A percentile compares a stretch with the other conserved stretches of the same genome.
Evolutionary conservation across 2,888 invertebrate species (phyloP).

Genomic region (Ommatoiulus sabulosus): DNA sequence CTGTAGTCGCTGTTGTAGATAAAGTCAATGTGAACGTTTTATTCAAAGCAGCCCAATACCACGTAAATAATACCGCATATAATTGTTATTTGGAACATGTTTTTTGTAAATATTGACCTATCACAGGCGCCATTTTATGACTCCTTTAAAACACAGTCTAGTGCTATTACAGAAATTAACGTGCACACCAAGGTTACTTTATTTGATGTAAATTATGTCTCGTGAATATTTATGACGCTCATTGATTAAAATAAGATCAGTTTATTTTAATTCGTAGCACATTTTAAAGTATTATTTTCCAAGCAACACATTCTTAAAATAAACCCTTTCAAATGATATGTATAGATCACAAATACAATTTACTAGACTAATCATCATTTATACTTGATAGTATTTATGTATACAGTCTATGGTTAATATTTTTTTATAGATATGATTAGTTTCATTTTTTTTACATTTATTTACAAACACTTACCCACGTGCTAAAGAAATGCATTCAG

Average conservation of each 20-base stretch:
- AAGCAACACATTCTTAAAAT: conserved; percentile 3
- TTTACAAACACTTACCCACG: conserved; percentile 16
- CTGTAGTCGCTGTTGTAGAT: too few relatives aligned
- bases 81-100: too few relatives aligned
- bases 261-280: conserved; percentile 33
- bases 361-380: conserved; percentile 1
- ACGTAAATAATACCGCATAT: too few relatives aligned
- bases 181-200: too few relatives aligned
- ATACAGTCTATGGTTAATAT: neutral
- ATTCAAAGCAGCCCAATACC: too few relatives aligned
- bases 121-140: too few relatives aligned
- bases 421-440: neutral
- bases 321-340: conserved; percentile 18
- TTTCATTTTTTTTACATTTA: conserved; percentile 24
- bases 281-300: neutral
- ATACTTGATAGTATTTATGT: neutral
- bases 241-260: neutral
- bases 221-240: conserved; percentile 23
- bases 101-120: too few relatives aligned
- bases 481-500: too few relatives aligned
- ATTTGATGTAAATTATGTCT: too few relatives aligned
- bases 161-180: too few relatives aligned
- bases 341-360: neutral
- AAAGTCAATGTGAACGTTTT: too few relatives aligned
- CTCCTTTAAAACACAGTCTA: too few relatives aligned